Base-by-base conservation (phyloP, 35 echinoderm and acorn worm species). In the Eucidaris tribuloides region DNA sequence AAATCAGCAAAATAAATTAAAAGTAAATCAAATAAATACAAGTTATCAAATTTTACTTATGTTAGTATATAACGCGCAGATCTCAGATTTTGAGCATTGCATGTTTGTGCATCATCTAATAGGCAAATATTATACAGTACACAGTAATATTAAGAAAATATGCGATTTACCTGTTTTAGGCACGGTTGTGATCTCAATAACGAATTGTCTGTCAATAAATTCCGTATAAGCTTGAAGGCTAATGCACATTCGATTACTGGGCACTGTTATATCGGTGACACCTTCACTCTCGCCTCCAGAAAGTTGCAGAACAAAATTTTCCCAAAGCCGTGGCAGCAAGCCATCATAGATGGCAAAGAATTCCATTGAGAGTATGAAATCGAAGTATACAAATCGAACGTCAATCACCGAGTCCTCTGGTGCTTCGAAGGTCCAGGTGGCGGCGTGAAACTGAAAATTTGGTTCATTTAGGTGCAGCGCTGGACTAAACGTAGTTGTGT, bases 381-480 rank as follows among this genome's bases (percentile, higher is more conserved):
- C 41, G 14, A 74, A 74, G 22, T 74, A n/a, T 19, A 41, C 7
- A 40, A 74, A 74, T 74, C 35, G 33, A 11, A 44, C 37, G 18
- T 74, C 9, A 27, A 74, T 74, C 0, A 74, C 38, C 28, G 68
- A 42, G 40, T 44, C 36, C 3, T 74, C 68, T 15, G 68, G 68
- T 9, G 68, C 68, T 44, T 74, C 68, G 3, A 74, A 5, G 24
- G 35, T 33, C 68, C 68, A 74, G 19, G 35, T 74, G 24, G 68
- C 68, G 11, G 44, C 68, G 68, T 22, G 29, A n/a, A 74, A 74
- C 68, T 74, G 68, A 41, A n/a, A n/a, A n/a, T n/a, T n/a, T n/a
- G n/a, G n/a, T n/a, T n/a, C n/a, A n/a, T n/a, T n/a, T n/a, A n/a
- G n/a, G n/a, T n/a, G n/a, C n/a, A n/a, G n/a, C n/a, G n/a, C n/a